Conservation (phyloP, 2,888 invertebrate species). For the Apamea sordens region DNA sequence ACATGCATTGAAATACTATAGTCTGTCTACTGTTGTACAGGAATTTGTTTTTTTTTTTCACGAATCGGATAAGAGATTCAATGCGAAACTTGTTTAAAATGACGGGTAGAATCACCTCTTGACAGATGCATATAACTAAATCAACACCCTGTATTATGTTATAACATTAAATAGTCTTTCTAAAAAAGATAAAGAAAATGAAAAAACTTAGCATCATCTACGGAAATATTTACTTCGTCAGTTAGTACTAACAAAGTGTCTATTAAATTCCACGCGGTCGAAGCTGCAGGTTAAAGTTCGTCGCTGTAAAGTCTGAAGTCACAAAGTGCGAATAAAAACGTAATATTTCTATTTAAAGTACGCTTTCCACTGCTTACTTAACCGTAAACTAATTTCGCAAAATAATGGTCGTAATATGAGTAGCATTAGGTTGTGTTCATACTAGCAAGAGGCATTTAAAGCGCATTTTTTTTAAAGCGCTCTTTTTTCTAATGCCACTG, state of each 20-base stretch:
- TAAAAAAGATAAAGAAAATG: background rate
- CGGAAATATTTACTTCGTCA: background rate
- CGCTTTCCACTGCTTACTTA: constrained; percentile 32
- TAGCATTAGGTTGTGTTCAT: constrained; percentile 9
- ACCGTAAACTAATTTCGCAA: constrained; percentile 42
- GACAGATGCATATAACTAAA: too few species aligned
- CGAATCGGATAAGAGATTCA: too few species aligned
- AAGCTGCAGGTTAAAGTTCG: constrained; percentile 11
- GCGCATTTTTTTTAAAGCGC: too few species aligned
- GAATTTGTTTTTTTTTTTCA: too few species aligned
- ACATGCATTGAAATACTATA: too few species aligned
- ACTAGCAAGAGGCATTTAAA: background rate
- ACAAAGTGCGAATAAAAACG: constrained; percentile 39
- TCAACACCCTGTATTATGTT: background rate
- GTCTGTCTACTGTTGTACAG: too few species aligned
- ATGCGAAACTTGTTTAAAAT: too few species aligned
- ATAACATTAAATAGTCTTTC: background rate
- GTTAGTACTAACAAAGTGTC: constrained; percentile 1
- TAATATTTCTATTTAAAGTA: constrained; percentile 36
- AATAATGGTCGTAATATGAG: constrained; percentile 42
- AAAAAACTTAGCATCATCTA: background rate
- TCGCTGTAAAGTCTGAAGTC: constrained; percentile 5
- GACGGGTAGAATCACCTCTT: too few species aligned
- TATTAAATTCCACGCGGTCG: constrained; percentile 1
- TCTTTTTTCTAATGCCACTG: background rate